Base-by-base conservation (phyloP, 2,888 invertebrate genomes). In the Drosophila nigricruria region DNA sequence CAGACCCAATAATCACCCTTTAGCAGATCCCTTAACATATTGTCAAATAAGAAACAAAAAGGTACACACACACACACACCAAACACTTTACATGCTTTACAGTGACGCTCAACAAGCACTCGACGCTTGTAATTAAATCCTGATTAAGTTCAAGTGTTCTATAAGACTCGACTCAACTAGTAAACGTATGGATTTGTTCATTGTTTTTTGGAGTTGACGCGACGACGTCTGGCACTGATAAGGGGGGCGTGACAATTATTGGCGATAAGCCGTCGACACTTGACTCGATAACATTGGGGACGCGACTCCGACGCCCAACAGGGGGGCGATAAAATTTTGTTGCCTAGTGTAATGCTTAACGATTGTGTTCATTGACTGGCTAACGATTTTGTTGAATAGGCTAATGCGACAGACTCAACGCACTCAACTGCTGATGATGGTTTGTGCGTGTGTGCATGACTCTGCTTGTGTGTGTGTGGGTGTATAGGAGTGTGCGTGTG, bases 341-440 rank as follows among this genome's bases (percentile, higher is more conserved):
- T 79, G 85, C 84, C 81, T 73, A 81, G 83, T 87, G 81, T 81
- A 83, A 79, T 86, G 83, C 74, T 67, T 77, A 86, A 85, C 88
- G 88, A 79, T 77, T 85, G 79, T 88, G 86, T 88, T 83, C 85
- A 88, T 85, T 79, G 88, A 88, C 82, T 85, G 81, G 56, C 85
- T 74, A 79, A 79, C 85, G 83, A 85, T 88, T 88, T 77, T 88
- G 83, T 84, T 88, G 86, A 88, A 82, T 88, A 82, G 83, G 83
- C 86, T 80, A 79, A 84, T 84, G 68, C 74, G 59, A 54, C 65
- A 60, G 57, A 59, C 53, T 30, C 30, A 18, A 4, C 49, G 30
- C 30, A 32, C n/a, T 16, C 27, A n/a, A 30, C 34, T 61, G 57
- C 25, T 43, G 61, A 64, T 43, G 61, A 64, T 36, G 36, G 50